Base-by-base conservation (phyloP, 1,140 invertebrate genomes). In the Drosophila lowei region DNA sequence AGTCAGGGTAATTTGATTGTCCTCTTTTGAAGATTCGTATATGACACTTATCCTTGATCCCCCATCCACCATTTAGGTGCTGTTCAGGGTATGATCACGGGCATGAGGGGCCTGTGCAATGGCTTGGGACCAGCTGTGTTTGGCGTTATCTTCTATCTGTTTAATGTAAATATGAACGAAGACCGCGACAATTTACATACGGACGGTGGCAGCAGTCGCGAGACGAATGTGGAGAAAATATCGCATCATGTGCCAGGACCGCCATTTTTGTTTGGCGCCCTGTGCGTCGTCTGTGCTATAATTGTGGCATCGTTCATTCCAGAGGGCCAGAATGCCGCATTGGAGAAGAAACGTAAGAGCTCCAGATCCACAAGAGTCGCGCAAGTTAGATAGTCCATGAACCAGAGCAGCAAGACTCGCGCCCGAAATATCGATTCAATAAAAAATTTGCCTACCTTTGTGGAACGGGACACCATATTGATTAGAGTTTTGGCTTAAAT, bases 21-120 rank as follows among this genome's bases (percentile, higher is more conserved):
- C 13, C 3, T 1, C 3, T 0, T 21, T 15, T 7, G 11, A 38
- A 5, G 3, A 15, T 11, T 9, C 4, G 6, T 2, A 0, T 5
- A 0, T 5, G 7, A 13, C 2, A 46, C 21, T n/a, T n/a, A 2
- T 23, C 30, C 8, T 30, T 30, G 25, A 15, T 15, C 0, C 28
- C 11, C 9, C 6, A 0, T 50, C 11, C 3, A 0, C 16, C 28
- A 44, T 52, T 53, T 21, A 95, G 95, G 98, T 61, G 95, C 99
- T 25, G 98, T 99, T 38, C 99, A 99, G 92, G 99, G 99, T 25
- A 98, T 99, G 94, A 97, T 99, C 13, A 99, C 99, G 9, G 97
- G 97, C 30, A 97, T 98, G 94, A 92, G 98, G 73, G 98, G 98
- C 11, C 94, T 99, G 23, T 98, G 97, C 90, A 97, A 97, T 91